Percentiles rank a stretch among this genome's conserved stretches.
These are phyloP conservation scores for Sinocyclocheilus grahami DNA, from an alignment of 2,113 vertebrate species.

Conservation along the genomic window DNA sequence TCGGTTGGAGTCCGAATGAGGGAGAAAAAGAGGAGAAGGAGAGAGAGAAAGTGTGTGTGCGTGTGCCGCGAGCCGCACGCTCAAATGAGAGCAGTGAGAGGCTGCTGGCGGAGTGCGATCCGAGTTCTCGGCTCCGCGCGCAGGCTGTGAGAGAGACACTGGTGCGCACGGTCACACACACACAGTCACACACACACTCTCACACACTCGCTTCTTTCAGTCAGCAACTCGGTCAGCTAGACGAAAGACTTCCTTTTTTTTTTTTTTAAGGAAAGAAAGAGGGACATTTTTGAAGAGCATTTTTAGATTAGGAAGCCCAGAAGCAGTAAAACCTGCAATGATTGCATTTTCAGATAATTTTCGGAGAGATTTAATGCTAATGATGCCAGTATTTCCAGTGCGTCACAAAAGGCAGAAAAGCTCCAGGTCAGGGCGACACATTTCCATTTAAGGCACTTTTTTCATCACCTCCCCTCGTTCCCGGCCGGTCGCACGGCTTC, in stretches of 20 bases:
- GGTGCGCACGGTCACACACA: slow-evolving; percentile 50
- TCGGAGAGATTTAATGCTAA: slow-evolving; percentile 71
- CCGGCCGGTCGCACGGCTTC: slow-evolving; percentile 34
- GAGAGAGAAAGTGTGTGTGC: slow-evolving; percentile 65
- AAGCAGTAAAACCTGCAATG: slow-evolving; percentile 33
- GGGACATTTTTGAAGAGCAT: slow-evolving; percentile 71
- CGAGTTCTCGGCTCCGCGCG: slow-evolving; percentile 80
- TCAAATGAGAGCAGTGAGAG: slow-evolving; percentile 79
- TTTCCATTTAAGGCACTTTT: slow-evolving; percentile 92
- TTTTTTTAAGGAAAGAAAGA: background rate
- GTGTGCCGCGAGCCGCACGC: slow-evolving; percentile 12
- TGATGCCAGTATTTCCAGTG: slow-evolving; percentile 84
- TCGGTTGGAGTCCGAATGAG: slow-evolving; percentile 57
- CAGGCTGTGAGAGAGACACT: slow-evolving; percentile 78
- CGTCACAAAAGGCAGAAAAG: slow-evolving; percentile 81
- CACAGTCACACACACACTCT: slow-evolving; percentile 41
- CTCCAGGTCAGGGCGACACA: slow-evolving; percentile 87
- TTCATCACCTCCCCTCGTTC: slow-evolving; percentile 64
- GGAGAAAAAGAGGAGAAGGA: slow-evolving; percentile 76
- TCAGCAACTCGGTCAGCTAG: slow-evolving; percentile 33
- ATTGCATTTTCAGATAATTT: slow-evolving; percentile 67
- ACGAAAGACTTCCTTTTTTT: slow-evolving; percentile 28
- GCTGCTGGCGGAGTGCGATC: slow-evolving; percentile 83
- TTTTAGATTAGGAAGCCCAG: slow-evolving; percentile 70
- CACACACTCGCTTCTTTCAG: slow-evolving; percentile 37